Base-by-base conservation (phyloP, 2,888 invertebrate species). In the Archips crataeganus region DNA sequence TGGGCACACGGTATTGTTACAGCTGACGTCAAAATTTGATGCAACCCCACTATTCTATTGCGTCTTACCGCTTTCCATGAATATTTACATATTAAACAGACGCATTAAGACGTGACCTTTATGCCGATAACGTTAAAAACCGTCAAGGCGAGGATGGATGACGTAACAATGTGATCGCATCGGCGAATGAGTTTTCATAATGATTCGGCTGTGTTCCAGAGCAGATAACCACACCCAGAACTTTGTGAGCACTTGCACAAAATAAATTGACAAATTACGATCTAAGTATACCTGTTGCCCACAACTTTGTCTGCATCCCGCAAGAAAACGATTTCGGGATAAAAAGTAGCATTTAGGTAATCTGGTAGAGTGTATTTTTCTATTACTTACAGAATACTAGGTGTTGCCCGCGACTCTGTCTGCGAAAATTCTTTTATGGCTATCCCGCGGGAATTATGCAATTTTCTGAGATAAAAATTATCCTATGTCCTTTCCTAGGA, bases 31-130 rank as follows among this genome's bases (percentile, higher is more conserved):
- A 62, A 45, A 72, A 57, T 67, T 2, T 51, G 34, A 69, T 73
- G 73, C 68, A 69, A 73, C 49, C 42, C 11, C 34, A 49, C 60
- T 66, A 36, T 65, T 62, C 5, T 65, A 74, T 74, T 70, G 74
- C 74, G 66, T 74, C 70, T 61, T 74, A 67, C 66, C 54, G 15
- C 36, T 47, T 74, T 66, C 57, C 62, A 68, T 57, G 47, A 63
- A 63, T 60, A 23, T 1, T 23, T 23, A 23, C 23, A 23, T 23
- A 59, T 34, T 39, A 65, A 60, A 51, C 45, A 71, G 42, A 13
- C 62, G 32, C 42, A 32, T 59, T 51, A 42, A 13, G 42, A 34
- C 54, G 13, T 54, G 69, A 62, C 62, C 69, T 69, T n/a, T 34
- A 36, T 36, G 13, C 32, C 62, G 51, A 61, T 39, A 51, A 3